A percentile compares a stretch with the other conserved stretches of the same genome.
Evolutionary conservation across 2,113 vertebrate species (phyloP).

Genomic region (Rhinoderma darwinii): DNA sequence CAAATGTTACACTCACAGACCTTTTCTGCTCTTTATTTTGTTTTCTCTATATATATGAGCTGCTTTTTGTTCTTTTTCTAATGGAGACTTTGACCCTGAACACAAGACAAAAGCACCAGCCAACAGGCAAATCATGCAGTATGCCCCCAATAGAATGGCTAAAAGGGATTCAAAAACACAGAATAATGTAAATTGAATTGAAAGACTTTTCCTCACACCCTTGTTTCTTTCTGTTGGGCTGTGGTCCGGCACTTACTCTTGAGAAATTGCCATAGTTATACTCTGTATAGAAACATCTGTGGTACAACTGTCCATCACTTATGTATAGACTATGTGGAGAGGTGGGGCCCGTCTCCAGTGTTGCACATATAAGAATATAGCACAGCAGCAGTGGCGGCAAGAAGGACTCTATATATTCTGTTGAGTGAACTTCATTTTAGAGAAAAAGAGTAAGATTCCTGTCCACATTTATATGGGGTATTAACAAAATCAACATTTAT

Average conservation of each 20-base stretch:
- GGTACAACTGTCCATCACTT: constrained; percentile 2
- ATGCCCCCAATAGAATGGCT: constrained; percentile 29
- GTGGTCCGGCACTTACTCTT: constrained; percentile 23
- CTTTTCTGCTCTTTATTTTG: neutral
- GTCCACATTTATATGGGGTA: too few relatives aligned
- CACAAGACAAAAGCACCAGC: constrained; percentile 37
- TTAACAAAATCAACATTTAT: too few relatives aligned
- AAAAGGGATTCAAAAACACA: neutral
- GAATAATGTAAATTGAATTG: constrained; percentile 40
- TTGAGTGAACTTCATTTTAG: too few relatives aligned
- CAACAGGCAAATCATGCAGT: constrained; percentile 39
- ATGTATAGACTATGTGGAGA: neutral
- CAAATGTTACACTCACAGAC: neutral
- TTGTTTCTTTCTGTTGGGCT: constrained; percentile 18
- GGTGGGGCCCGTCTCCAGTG: neutral
- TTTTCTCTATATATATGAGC: constrained; percentile 21
- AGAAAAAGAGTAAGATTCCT: too few relatives aligned
- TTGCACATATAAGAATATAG: neutral
- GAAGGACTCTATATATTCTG: too few relatives aligned
- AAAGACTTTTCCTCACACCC: constrained; percentile 48
- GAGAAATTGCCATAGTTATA: constrained; percentile 17
- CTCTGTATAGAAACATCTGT: constrained; percentile 45
- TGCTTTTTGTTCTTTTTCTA: constrained; percentile 13
- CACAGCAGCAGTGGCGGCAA: neutral
- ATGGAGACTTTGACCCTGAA: constrained; percentile 49